These are phyloP conservation scores for Zelostemma sp. DNA, from an alignment of 1,140 invertebrate genomes.

Conservation along the genomic window DNA sequence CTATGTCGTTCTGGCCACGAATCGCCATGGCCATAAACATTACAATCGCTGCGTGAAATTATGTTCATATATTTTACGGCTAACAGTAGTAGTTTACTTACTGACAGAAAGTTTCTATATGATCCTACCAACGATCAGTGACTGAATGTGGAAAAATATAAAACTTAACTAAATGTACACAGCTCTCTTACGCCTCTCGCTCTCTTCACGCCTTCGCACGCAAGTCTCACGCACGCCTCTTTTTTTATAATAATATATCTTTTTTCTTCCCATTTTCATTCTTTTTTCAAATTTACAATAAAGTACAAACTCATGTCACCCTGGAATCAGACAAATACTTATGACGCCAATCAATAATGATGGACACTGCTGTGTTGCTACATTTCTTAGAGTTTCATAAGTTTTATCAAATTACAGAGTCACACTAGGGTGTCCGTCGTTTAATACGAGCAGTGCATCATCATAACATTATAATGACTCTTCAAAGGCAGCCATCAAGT, in stretches of 20 bases:
- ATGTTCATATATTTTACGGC: slow-evolving; percentile 36
- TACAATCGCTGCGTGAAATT: slow-evolving; percentile 24
- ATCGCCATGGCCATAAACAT: neutral
- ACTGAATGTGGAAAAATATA: slow-evolving; percentile 69
- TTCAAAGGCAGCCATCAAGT: slow-evolving; percentile 97
- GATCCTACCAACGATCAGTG: slow-evolving; percentile 64
- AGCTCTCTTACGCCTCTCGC: slow-evolving; percentile 49
- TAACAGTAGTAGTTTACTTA: slow-evolving; percentile 62
- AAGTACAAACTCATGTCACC: slow-evolving; percentile 70
- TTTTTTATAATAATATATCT: slow-evolving; percentile 30
- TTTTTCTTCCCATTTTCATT: slow-evolving; percentile 39
- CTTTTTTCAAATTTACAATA: slow-evolving; percentile 66
- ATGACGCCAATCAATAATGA: too few relatives aligned
- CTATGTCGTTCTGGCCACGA: neutral
- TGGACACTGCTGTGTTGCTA: too few relatives aligned
- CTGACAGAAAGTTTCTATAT: slow-evolving; percentile 55
- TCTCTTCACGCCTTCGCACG: slow-evolving; percentile 29
- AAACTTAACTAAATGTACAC: slow-evolving; percentile 70
- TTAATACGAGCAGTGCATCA: slow-evolving; percentile 48
- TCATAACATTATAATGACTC: slow-evolving; percentile 83
- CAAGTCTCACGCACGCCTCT: slow-evolving; percentile 38
- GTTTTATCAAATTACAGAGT: slow-evolving; percentile 64
- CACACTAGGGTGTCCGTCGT: slow-evolving; percentile 61
- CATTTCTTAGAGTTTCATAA: too few relatives aligned
- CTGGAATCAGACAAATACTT: slow-evolving; percentile 65